These are phyloP conservation scores for Pyrgus malvae DNA, from an alignment of 2,888 invertebrate genomes.

Conservation along the genomic window DNA sequence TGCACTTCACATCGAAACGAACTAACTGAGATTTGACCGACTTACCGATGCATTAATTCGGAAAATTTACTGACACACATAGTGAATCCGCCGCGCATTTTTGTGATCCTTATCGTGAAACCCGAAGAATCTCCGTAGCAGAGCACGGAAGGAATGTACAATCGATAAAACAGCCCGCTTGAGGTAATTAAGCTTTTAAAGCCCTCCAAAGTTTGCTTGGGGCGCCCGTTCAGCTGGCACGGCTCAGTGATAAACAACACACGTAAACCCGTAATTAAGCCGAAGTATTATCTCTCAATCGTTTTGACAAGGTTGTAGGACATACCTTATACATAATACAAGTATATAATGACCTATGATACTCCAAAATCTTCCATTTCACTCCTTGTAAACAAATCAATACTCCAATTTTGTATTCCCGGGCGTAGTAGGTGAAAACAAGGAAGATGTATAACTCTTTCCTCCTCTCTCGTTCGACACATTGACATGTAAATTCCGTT, in stretches of 20 bases:
- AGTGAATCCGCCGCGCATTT: conserved; percentile 56
- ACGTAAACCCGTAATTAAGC: conserved; percentile 73
- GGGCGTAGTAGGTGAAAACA: conserved; percentile 49
- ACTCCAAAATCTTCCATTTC: conserved; percentile 52
- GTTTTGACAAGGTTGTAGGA: conserved; percentile 67
- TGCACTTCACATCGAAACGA: conserved; percentile 11
- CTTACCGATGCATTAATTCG: conserved; percentile 62
- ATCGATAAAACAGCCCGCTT: conserved; percentile 75
- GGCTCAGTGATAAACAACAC: conserved; percentile 66
- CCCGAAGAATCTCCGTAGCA: conserved; percentile 48
- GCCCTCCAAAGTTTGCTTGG: conserved; percentile 57
- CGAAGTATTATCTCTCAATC: conserved; percentile 69
- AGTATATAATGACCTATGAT: conserved; percentile 36
- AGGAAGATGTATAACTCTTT: conserved; percentile 31
- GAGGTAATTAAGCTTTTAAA: conserved; percentile 64
- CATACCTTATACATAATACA: conserved; percentile 49
- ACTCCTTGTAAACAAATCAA: conserved; percentile 78
- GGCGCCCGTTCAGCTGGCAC: conserved; percentile 59
- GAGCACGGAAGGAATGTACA: conserved; percentile 56
- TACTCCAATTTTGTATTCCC: conserved; percentile 63
- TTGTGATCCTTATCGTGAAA: conserved; percentile 57
- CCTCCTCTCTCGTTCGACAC: conserved; percentile 28
- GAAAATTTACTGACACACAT: conserved; percentile 53
- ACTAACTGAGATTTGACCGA: conserved; percentile 36
- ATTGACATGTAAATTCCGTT: conserved; percentile 32